phyloP scores from a whole-genome alignment of 2,113 vertebrate genomes.

The crab-eating macaque (Macaca fascicularis) region T2T-MFA8v1.1 NC_088381.1:154982501-154983000 shows the following conservation, averaged over 20 bases:
- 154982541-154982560: not conserved
- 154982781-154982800: not conserved
- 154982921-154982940: not conserved
- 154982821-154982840: not conserved
- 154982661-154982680: not conserved
- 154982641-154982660: not conserved
- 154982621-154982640: not conserved
- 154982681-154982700: not conserved
- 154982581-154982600: not conserved
- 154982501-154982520: not conserved
- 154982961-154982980: not conserved
- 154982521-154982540: not conserved
- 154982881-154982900: conserved; percentile 2
- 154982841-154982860: not conserved
- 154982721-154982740: not conserved
- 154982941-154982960: not conserved
- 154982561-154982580: not conserved
- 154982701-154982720: not conserved
- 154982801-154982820: not conserved
- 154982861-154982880: not conserved
- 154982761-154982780: not conserved
- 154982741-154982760: not conserved
- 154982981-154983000: not conserved
- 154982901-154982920: conserved; percentile 16
- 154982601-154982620: not conserved